Base-by-base conservation (phyloP, 2,113 vertebrate species). In the Sphyrna mokarran region DNA sequence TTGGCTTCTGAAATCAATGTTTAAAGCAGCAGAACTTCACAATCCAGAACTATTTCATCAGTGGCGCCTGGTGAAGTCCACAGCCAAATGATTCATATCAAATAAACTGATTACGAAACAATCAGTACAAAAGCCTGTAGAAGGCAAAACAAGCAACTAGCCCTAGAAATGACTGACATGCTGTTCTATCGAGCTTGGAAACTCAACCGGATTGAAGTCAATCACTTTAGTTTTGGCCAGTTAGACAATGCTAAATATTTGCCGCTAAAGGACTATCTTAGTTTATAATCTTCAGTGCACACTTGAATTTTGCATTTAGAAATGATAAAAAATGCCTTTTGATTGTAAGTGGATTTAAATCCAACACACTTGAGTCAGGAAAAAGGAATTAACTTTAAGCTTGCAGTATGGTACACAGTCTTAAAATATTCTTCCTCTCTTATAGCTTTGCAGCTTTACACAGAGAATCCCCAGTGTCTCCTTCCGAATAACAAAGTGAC, bases 401-500 rank as follows among this genome's bases (percentile, higher is more conserved):
- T 80, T 80, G 76, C 2, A 37, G 11, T 90, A 23, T 37, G n/a
- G 61, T 40, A 37, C 13, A 3, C 43, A 0, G 18, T 94, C 33
- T 94, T 95, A 48, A 95, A 70, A 54, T 54, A 29, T 80, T 7
- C 89, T 66, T 96, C 0, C 96, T 10, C 97, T 96, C 95, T 94
- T 66, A 4, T 97, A 99, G 99, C 98, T 48, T 96, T 99, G 61
- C 99, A 99, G 96, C 97, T 98, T 26, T 99, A 98, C 96, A 98
- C 99, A 91, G 98, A 97, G 89, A 98, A 96, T 96, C 29, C 89
- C 61, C 98, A 99, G 96, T 97, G 97, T 95, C 97, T 98, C n/a
- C 97, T 98, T 48, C 99, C 99, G 0, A 98, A 99, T 54, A 97
- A 98, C 95, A 98, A 97, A 11, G 98, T 99, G 78, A 98, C 97